A percentile compares a stretch with the other conserved stretches of the same genome.
Conservation (phyloP, 2,797 vertebrate species). For the Anniella stebbinsi region DNA sequence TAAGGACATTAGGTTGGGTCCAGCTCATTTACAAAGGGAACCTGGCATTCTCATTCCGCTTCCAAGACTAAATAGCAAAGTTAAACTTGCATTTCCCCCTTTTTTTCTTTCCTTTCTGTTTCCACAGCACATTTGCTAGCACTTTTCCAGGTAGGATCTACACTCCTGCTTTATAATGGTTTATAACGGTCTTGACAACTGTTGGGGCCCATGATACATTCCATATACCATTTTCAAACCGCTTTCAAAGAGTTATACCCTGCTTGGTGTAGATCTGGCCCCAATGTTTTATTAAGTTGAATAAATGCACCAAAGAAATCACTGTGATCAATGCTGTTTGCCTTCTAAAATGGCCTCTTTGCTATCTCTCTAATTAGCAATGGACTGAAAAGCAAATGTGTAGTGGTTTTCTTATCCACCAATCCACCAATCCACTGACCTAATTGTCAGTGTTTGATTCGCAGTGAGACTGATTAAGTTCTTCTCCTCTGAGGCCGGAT, state of each 20-base stretch:
- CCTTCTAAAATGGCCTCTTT: conserved; percentile 15
- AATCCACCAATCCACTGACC: too few species aligned
- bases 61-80: conserved; percentile 36
- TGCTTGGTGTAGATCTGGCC: too few species aligned
- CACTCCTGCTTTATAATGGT: too few species aligned
- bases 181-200: too few species aligned
- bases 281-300: conserved; percentile 37
- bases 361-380: conserved; percentile 42
- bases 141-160: neutral
- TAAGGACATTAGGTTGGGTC: neutral
- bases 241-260: too few species aligned
- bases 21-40: neutral
- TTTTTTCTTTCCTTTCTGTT: conserved; percentile 44
- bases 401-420: conserved; percentile 35
- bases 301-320: conserved; percentile 46
- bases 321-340: conserved; percentile 17
- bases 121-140: conserved; percentile 29
- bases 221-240: too few species aligned
- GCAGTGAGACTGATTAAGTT: conserved; percentile 36
- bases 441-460: conserved; percentile 62
- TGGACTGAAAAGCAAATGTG: conserved; percentile 38
- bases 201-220: too few species aligned
- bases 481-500: conserved; percentile 53
- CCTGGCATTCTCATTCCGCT: conserved; percentile 33
- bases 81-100: neutral